These are phyloP conservation scores for Anthoptus insignis DNA, from an alignment of 2,888 invertebrate genomes.

Conservation along the genomic window DNA sequence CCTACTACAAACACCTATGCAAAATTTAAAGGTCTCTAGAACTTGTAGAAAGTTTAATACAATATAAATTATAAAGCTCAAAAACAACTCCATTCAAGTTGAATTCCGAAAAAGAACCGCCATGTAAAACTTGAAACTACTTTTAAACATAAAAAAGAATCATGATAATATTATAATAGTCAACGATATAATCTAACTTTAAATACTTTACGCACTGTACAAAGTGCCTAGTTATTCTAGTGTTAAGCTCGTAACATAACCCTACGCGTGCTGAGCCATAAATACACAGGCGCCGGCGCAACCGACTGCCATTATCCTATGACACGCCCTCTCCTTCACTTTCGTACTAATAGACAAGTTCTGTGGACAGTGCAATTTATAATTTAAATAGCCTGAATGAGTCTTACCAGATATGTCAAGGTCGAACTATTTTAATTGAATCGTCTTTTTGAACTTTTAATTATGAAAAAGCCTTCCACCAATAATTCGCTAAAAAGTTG, in stretches of 20 bases:
- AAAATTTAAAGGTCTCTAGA: too few species aligned
- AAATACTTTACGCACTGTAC: neutral
- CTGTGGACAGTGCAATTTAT: neutral
- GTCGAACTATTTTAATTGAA: neutral
- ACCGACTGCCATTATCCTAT: conserved; percentile 53
- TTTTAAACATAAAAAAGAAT: too few species aligned
- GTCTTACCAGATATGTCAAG: neutral
- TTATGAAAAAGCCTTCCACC: too few species aligned
- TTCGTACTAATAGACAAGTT: conserved; percentile 11
- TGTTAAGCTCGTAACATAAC: conserved; percentile 54
- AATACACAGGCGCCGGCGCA: conserved; percentile 61
- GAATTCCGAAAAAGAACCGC: too few species aligned
- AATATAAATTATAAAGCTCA: too few species aligned
- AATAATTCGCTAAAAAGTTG: too few species aligned
- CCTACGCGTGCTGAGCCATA: conserved; percentile 61
- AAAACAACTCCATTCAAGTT: too few species aligned
- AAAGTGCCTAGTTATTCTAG: neutral
- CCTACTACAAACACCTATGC: too few species aligned
- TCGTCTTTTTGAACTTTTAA: too few species aligned
- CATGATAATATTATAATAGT: too few species aligned
- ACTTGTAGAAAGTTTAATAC: too few species aligned
- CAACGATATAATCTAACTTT: too few species aligned
- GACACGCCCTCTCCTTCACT: conserved; percentile 51
- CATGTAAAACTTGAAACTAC: neutral
- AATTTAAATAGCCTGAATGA: neutral